Conservation (phyloP, 23 tunicate species). For the Clavelina lepadiformis region DNA sequence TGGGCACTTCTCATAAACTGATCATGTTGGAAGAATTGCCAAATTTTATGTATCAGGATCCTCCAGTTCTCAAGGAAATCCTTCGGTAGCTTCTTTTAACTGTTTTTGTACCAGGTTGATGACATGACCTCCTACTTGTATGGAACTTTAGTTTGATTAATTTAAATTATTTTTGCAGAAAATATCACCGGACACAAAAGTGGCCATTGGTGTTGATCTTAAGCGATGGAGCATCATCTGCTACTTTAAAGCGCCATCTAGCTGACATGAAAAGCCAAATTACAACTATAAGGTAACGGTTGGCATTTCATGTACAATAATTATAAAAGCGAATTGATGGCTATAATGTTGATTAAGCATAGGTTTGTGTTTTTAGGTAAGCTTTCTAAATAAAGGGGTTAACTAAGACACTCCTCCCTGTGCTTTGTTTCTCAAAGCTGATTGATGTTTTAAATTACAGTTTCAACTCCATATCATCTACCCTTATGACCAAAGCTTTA, state of each 20-base stretch:
- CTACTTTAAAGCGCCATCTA: conserved; percentile 40
- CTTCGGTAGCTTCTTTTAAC: neutral
- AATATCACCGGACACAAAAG: conserved; percentile 31
- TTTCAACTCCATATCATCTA: conserved; percentile 62
- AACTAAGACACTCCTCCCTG: too few species aligned
- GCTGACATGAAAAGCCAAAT: neutral
- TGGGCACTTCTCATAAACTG: conserved; percentile 15
- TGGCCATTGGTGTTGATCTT: conserved; percentile 58
- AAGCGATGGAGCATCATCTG: conserved; percentile 59
- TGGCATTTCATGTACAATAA: too few species aligned
- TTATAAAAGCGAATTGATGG: too few species aligned
- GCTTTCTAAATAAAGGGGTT: too few species aligned
- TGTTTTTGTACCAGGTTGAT: neutral
- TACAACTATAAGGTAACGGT: conserved; percentile 5
- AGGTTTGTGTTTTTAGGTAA: too few species aligned
- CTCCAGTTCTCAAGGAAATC: conserved; percentile 13
- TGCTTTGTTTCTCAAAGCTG: too few species aligned
- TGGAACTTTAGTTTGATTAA: neutral
- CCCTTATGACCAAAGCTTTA: conserved; percentile 68
- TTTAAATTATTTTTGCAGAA: conserved; percentile 19
- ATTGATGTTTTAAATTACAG: too few species aligned
- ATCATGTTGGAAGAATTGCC: conserved; percentile 72
- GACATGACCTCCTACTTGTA: too few species aligned
- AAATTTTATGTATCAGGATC: conserved; percentile 44
- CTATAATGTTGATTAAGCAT: too few species aligned